Evolutionary conservation across 2,113 vertebrate genomes (phyloP).

Genomic region (Odobenus rosmarus): DNA sequence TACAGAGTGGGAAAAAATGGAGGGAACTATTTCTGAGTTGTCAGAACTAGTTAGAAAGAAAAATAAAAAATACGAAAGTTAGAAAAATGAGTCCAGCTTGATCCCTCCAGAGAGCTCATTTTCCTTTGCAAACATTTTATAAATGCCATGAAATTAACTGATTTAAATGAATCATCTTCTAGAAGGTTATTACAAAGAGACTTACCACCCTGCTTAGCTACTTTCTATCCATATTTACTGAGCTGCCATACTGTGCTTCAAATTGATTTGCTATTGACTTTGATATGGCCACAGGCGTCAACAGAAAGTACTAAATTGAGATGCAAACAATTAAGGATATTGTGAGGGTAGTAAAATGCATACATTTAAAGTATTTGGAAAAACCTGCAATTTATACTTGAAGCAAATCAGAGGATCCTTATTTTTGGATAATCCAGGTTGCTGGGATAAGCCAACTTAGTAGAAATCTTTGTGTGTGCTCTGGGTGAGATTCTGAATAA

Average conservation of each 20-base stretch:
- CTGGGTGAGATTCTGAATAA: background rate
- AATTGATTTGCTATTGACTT: conserved; percentile 75
- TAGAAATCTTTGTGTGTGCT: background rate
- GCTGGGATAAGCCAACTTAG: background rate
- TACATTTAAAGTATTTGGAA: background rate
- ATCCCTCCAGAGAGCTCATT: conserved; percentile 39
- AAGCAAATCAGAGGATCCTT: background rate
- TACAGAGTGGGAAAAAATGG: background rate
- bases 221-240: conserved; percentile 51
- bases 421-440: background rate
- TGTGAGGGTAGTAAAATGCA: background rate
- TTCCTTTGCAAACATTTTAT: conserved; percentile 56
- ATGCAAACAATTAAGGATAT: background rate
- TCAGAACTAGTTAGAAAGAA: conserved; percentile 26
- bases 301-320: conserved; percentile 47
- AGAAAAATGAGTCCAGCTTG: conserved; percentile 15
- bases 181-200: conserved; percentile 10
- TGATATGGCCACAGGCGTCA: conserved; percentile 63
- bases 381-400: background rate
- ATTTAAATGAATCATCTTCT: conserved; percentile 40
- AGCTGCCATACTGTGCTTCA: conserved; percentile 61
- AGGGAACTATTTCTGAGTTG: background rate
- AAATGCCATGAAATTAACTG: conserved; percentile 70
- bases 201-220: conserved; percentile 4
- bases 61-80: background rate